A percentile compares a stretch with the other conserved stretches of the same genome.
phyloP scores from a whole-genome alignment of 2,113 vertebrate genomes.

The Anthoscopus minutus region DNA sequence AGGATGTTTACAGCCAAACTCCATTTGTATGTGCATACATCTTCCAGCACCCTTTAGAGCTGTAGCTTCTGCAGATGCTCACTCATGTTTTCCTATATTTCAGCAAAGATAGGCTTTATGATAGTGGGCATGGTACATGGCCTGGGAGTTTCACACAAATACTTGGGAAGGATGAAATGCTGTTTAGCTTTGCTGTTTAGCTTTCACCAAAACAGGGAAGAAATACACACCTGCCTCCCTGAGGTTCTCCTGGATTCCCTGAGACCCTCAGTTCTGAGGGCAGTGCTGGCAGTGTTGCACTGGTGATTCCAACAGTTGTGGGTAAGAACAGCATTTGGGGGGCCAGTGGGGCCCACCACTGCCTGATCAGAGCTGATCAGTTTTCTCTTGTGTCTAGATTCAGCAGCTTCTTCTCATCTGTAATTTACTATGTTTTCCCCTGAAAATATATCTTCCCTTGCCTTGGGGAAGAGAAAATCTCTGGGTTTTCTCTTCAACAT shows the following conservation, averaged over 20 bases:
- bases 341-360: neutral
- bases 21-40: accelerated
- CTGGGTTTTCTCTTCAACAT: neutral
- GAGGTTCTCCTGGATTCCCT: too few species aligned
- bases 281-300: neutral
- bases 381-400: neutral
- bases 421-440: neutral
- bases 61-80: neutral
- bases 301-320: neutral
- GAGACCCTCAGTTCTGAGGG: neutral
- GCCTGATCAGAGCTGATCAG: neutral
- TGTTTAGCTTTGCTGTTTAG: neutral
- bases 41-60: neutral
- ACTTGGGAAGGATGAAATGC: neutral
- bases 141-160: neutral
- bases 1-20: neutral
- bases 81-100: neutral
- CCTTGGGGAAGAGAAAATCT: neutral
- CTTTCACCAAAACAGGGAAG: neutral
- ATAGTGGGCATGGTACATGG: accelerated
- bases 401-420: neutral
- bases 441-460: neutral
- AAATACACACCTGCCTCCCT: neutral
- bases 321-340: neutral
- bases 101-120: neutral